phyloP scores from a whole-genome alignment of 2,888 invertebrate species.

The Drosophila infuscata region DNA sequence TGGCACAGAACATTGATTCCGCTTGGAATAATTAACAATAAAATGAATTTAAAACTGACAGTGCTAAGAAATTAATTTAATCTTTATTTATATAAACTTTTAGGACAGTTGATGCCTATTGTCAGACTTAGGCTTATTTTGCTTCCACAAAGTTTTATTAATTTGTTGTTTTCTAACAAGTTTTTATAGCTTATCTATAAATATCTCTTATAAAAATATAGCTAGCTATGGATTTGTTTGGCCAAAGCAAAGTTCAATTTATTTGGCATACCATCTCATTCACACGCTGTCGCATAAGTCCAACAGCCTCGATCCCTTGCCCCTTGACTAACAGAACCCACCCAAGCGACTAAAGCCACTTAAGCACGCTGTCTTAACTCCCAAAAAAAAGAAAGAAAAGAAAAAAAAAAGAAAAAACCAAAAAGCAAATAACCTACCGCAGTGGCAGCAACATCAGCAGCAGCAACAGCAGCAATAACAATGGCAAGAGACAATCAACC shows the following conservation, averaged over 20 bases:
- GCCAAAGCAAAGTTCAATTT: conserved; percentile 1
- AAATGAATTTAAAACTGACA: neutral
- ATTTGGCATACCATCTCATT: conserved; percentile 41
- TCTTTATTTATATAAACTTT: neutral
- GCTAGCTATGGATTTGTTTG: conserved; percentile 1
- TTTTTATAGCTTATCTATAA: neutral
- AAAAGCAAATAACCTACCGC: conserved; percentile 75
- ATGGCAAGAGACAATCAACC: conserved; percentile 39
- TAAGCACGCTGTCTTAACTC: conserved; percentile 63
- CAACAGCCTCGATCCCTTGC: conserved; percentile 4
- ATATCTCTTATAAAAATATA: neutral
- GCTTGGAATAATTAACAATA: neutral
- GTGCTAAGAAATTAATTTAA: no score
- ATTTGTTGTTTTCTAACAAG: neutral
- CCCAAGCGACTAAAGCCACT: conserved; percentile 62
- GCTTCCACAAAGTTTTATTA: neutral
- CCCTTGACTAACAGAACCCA: conserved; percentile 17
- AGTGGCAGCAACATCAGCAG: conserved; percentile 47
- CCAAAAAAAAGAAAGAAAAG: conserved; percentile 29
- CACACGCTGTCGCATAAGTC: conserved; percentile 60
- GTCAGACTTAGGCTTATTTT: neutral
- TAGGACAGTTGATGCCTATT: no score
- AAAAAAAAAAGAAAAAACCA: conserved; percentile 49
- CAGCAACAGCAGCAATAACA: conserved; percentile 32
- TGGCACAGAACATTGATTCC: neutral